These are phyloP conservation scores for Rissa tridactyla DNA, from an alignment of 2,113 vertebrate genomes.

Conservation along the genomic window DNA sequence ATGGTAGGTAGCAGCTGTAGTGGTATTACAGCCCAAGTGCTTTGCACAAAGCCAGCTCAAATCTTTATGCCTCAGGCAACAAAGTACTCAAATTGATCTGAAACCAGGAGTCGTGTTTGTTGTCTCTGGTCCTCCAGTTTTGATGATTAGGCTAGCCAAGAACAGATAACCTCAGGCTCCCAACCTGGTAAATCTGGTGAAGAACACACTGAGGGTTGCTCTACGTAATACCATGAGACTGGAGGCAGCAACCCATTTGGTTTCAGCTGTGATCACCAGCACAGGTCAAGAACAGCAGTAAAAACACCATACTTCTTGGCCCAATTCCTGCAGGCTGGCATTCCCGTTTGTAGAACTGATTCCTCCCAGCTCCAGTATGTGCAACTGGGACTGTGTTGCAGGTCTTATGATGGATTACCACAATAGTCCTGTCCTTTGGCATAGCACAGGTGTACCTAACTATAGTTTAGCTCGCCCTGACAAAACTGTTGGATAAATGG, in stretches of 20 bases:
- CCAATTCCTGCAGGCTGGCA: not conserved
- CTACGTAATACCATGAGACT: accelerated
- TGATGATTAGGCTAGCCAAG: not conserved
- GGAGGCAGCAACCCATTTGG: not conserved
- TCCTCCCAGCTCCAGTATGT: not conserved
- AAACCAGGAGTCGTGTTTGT: not conserved
- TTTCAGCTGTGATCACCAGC: not conserved
- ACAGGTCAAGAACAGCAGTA: not conserved
- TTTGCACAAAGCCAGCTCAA: not conserved
- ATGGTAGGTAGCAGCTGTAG: not conserved
- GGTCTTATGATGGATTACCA: not conserved
- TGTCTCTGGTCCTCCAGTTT: not conserved
- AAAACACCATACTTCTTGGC: not conserved
- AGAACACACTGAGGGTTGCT: not conserved
- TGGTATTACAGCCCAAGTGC: not conserved
- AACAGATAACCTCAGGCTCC: not conserved
- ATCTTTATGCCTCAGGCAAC: not conserved
- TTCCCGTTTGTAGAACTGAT: not conserved
- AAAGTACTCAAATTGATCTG: not conserved
- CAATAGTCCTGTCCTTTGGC: not conserved
- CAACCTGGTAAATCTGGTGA: not conserved
- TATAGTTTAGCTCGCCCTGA: not conserved
- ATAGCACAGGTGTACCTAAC: not conserved
- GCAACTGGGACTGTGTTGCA: not conserved
- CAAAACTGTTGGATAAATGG: not conserved